These are phyloP conservation scores for Neoarius graeffei DNA, from an alignment of 2,113 vertebrate species.

Conservation along the genomic window DNA sequence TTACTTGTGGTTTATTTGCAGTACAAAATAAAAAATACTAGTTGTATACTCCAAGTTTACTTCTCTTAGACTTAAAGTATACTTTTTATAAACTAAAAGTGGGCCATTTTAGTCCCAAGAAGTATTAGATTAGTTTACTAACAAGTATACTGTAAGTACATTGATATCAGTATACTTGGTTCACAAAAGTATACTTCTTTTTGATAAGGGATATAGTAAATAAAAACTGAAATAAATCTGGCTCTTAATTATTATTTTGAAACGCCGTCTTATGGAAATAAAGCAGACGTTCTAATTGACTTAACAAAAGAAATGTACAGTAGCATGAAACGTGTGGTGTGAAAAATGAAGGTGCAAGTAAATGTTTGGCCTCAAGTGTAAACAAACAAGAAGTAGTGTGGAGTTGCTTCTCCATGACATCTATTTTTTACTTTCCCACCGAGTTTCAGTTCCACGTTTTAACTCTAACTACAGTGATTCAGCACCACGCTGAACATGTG, in stretches of 20 bases:
- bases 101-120: too few species aligned
- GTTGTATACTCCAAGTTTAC: too few species aligned
- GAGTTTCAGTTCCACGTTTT: slow-evolving; percentile 14
- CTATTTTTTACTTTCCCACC: slow-evolving; percentile 4
- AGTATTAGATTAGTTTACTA: too few species aligned
- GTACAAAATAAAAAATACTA: too few species aligned
- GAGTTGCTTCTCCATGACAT: not conserved
- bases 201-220: too few species aligned
- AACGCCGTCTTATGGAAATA: not conserved
- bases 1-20: too few species aligned
- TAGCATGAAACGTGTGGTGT: not conserved
- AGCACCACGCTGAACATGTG: slow-evolving; percentile 5
- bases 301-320: not conserved
- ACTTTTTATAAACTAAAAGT: too few species aligned
- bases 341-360: not conserved
- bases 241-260: not conserved
- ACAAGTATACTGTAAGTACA: too few species aligned
- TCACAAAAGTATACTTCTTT: too few species aligned
- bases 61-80: too few species aligned
- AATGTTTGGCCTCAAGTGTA: not conserved
- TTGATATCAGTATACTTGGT: too few species aligned
- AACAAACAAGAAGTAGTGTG: not conserved
- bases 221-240: not conserved
- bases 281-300: not conserved
- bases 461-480: not conserved